Evolutionary conservation across 2,888 invertebrate species (phyloP).

Genomic region (Vanessa cardui): DNA sequence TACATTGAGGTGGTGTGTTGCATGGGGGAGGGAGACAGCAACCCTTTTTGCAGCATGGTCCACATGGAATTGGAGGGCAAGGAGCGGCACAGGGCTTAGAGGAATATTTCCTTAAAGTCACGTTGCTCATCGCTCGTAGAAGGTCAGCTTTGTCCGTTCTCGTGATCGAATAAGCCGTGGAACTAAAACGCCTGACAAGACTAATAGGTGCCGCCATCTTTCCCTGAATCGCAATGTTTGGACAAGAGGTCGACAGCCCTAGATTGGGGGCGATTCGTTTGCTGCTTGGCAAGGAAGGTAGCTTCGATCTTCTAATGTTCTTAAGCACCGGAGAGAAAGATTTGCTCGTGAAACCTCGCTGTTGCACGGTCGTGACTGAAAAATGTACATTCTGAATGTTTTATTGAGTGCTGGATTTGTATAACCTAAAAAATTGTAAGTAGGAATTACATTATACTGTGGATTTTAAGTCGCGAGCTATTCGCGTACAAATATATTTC

Average conservation of each 20-base stretch:
- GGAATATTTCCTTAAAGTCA: neutral
- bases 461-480: neutral
- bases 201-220: too few species aligned
- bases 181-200: conserved; percentile 35
- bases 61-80: conserved; percentile 23
- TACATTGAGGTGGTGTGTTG: conserved; percentile 57
- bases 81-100: neutral
- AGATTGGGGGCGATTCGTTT: neutral
- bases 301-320: conserved; percentile 50
- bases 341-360: conserved; percentile 54
- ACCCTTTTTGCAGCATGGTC: conserved; percentile 14
- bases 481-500: too few species aligned
- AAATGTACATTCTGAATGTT: conserved; percentile 65
- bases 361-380: conserved; percentile 63
- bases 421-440: neutral
- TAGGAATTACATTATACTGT: neutral
- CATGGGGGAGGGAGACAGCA: conserved; percentile 61
- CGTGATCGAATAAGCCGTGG: conserved; percentile 23
- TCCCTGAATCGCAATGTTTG: neutral
- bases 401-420: conserved; percentile 14
- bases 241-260: neutral
- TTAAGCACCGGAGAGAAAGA: conserved; percentile 43
- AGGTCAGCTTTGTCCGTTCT: neutral
- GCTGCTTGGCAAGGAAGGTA: conserved; percentile 38
- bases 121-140: neutral